A percentile compares a stretch with the other conserved stretches of the same genome.
Conservation (phyloP, 2,797 vertebrate species). For the Pitangus sulphuratus region DNA sequence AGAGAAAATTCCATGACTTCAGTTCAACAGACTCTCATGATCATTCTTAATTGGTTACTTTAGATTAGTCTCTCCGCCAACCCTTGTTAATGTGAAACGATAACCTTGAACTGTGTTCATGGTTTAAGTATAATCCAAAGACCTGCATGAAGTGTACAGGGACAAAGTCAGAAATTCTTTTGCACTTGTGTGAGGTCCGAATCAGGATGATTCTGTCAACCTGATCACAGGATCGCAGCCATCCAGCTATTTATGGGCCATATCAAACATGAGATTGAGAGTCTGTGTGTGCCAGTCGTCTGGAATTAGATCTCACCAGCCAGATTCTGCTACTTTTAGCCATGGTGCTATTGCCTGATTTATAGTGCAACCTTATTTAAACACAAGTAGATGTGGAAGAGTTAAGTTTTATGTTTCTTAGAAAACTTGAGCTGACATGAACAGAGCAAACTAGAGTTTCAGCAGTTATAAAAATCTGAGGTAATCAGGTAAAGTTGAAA, state of each 20-base stretch:
- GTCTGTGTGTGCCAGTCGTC: neutral
- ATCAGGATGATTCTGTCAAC: neutral
- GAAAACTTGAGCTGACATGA: neutral
- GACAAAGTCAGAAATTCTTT: conserved; percentile 53
- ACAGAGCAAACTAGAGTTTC: neutral
- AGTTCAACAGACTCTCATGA: neutral
- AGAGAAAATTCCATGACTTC: conserved; percentile 56
- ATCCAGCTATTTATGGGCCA: neutral
- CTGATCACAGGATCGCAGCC: neutral
- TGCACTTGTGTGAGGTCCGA: neutral
- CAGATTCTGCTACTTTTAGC: neutral
- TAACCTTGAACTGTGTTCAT: conserved; percentile 56
- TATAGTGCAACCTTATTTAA: neutral
- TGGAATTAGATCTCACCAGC: neutral
- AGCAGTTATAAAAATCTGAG: neutral
- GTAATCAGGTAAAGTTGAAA: neutral
- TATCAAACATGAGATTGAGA: neutral
- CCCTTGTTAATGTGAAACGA: conserved; percentile 56
- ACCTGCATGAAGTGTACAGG: neutral
- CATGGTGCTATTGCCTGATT: neutral
- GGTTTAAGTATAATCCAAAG: conserved; percentile 53
- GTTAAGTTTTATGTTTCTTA: neutral
- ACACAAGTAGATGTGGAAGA: neutral
- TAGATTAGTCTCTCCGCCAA: conserved; percentile 52
- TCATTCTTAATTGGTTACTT: conserved; percentile 64